Evolutionary conservation across 2,888 invertebrate species (phyloP), one percentile per base, ranked within the genome.

Genomic region (Euphydryas editha): DNA sequence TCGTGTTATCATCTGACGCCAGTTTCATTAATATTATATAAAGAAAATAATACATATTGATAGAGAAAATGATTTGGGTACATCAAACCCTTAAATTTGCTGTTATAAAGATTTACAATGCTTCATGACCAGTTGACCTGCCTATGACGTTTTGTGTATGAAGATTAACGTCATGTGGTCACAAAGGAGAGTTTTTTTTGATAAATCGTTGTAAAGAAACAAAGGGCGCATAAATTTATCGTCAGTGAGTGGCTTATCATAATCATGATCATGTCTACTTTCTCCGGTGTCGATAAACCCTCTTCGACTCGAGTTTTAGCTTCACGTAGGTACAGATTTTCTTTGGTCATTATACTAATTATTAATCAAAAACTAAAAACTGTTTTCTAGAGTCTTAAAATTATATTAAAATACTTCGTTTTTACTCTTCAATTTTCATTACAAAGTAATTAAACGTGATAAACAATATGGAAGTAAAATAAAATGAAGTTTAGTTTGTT

Each of bases 181-280:
- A 82, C 80, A 85, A 84, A 80, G 79, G 81, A 75, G 76, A 78
- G 72, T 80, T 86, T 88, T 88, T 88, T 88, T 88, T 89, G 87
- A 89, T 90, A 87, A 87, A 90, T 90, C 82, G 82, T 81, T 77
- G 84, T 87, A 88, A 89, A 89, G 87, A 89, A 88, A 91, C 90
- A 92, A 92, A 92, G 89, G 88, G 81, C 86, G 83, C 86, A 91
- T 91, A 91, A 90, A 92, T 90, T 90, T 86, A 87, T 85, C 82
- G 84, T 73, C 78, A 75, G 78, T 78, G 78, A 78, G 81, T 78
- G 79, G 82, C 85, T 89, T 91, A 91, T 91, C 90, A 85, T 83
- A 73, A 72, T 68, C 71, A 69, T 73, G 90, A 90, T 90, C 84
- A 78, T 74, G 81, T 76, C 78, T 81, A 88, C 91, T 91, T 91